Conservation (phyloP, 1,140 invertebrate species). For the Trissolcus basalis region DNA sequence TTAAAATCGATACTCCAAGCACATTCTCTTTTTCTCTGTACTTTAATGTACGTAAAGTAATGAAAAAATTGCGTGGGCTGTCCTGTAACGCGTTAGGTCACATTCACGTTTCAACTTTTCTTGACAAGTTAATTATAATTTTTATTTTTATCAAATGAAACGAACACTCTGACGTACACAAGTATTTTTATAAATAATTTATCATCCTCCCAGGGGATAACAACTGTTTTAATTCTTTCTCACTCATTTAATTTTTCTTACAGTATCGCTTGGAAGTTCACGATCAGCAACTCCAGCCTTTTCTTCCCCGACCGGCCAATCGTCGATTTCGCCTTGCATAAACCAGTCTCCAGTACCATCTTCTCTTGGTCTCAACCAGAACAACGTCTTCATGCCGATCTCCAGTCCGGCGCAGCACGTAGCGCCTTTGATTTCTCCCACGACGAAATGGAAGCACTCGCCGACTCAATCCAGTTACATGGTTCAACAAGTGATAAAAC, state of each 20-base stretch:
- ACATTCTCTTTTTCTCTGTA: too few species aligned
- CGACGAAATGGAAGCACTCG: conserved; percentile 75
- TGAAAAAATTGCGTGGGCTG: conserved; percentile 14
- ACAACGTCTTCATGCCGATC: conserved; percentile 92
- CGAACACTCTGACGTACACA: too few species aligned
- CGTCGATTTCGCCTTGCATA: conserved; percentile 80
- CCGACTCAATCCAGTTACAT: conserved; percentile 74
- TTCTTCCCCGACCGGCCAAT: conserved; percentile 85
- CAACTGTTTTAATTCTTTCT: too few species aligned
- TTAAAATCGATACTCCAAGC: conserved; percentile 18
- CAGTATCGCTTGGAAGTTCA: conserved; percentile 94
- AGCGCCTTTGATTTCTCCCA: conserved; percentile 69
- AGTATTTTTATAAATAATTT: too few species aligned
- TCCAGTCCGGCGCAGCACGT: conserved; percentile 79
- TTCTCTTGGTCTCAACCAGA: conserved; percentile 78
- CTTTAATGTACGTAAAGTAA: too few species aligned
- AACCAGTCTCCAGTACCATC: conserved; percentile 81
- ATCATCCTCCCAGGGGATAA: too few species aligned
- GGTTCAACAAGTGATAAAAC: conserved; percentile 80
- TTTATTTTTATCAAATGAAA: too few species aligned
- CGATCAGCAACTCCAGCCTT: conserved; percentile 91
- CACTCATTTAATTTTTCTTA: conserved; percentile 46
- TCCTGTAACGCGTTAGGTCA: too few species aligned
- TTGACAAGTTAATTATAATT: too few species aligned
- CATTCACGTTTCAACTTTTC: too few species aligned